Evolutionary conservation across 2,113 vertebrate genomes (phyloP).

Genomic region (Seriola aureovittata): DNA sequence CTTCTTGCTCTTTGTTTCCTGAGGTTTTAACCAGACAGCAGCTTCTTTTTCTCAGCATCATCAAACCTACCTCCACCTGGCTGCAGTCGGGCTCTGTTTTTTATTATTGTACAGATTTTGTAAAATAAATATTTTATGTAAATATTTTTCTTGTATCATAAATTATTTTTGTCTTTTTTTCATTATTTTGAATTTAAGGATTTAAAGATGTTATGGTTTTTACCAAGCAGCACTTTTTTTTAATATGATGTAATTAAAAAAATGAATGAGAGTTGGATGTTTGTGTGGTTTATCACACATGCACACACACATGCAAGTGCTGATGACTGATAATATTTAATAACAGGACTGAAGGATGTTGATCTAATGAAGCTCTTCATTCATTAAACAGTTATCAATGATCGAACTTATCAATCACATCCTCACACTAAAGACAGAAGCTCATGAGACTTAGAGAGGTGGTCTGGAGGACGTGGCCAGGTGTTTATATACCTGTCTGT

Average conservation of each 20-base stretch:
- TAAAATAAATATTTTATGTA: slow-evolving; percentile 71
- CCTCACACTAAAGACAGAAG: no score
- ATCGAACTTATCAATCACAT: no score
- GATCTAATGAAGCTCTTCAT: no score
- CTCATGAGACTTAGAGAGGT: no score
- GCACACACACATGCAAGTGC: not conserved
- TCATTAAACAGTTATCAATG: no score
- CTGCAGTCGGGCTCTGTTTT: slow-evolving; percentile 54
- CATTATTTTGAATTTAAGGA: slow-evolving; percentile 44
- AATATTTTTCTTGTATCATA: slow-evolving; percentile 80
- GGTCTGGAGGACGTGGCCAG: no score
- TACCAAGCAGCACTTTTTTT: slow-evolving; percentile 70
- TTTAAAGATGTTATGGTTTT: slow-evolving; percentile 67
- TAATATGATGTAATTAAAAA: slow-evolving; percentile 72
- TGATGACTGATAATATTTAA: no score
- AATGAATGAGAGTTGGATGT: slow-evolving; percentile 45
- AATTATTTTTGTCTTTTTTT: slow-evolving; percentile 80
- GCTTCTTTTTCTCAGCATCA: slow-evolving; percentile 54
- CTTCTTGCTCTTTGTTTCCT: not conserved
- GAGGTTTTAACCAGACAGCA: slow-evolving; percentile 30
- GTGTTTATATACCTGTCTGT: no score
- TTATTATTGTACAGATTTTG: slow-evolving; percentile 71
- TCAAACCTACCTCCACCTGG: slow-evolving; percentile 83
- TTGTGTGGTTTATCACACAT: not conserved
- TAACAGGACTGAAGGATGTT: no score